Evolutionary conservation across 2,888 invertebrate species (phyloP), one percentile per base, ranked within the genome.

Genomic region (Phortica magna): DNA sequence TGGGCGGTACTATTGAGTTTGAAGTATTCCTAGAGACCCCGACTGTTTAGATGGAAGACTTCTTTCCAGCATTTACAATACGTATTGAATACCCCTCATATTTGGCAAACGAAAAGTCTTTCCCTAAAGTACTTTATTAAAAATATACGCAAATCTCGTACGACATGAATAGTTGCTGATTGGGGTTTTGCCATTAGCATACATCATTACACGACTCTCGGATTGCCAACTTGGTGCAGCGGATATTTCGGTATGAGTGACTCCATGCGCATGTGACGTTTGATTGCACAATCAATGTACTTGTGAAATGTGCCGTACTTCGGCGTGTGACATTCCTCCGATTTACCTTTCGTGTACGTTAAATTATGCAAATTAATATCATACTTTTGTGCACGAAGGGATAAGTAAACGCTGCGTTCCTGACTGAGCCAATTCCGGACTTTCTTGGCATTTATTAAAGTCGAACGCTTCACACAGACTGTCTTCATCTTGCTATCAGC

Each of bases 201-300:
- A 31, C 31, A 31, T 31, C 31, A 31, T 31, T 31, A 31, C 31
- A 4, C 31, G 31, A 31, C 31, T 31, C 7, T 48, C 14, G 48
- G 48, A 48, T 48, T 48, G 9, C 48, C 48, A 48, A 48, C 59
- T 22, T 65, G 74, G 41, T 65, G 64, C 42, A 5, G 41, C 75
- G 83, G 81, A 65, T 71, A 71, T 53, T 78, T 78, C 76, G 42
- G 41, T 12, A 77, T 75, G 75, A 83, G 76, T 70, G 79, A 77
- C 76, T 82, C 82, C 76, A 80, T 78, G 73, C 78, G 77, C 79
- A 79, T 71, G 59, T 78, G 78, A 72, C 74, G 74, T 5, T 2
- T n/a, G 7, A 65, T 67, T 7, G 74, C 19, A 19, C 74, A 74
- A 31, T 55, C 55, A 0, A 65, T n/a, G 48, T 67, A 74, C 10